Base-by-base conservation (phyloP, 1,140 invertebrate genomes). In the Asobara japonica region DNA sequence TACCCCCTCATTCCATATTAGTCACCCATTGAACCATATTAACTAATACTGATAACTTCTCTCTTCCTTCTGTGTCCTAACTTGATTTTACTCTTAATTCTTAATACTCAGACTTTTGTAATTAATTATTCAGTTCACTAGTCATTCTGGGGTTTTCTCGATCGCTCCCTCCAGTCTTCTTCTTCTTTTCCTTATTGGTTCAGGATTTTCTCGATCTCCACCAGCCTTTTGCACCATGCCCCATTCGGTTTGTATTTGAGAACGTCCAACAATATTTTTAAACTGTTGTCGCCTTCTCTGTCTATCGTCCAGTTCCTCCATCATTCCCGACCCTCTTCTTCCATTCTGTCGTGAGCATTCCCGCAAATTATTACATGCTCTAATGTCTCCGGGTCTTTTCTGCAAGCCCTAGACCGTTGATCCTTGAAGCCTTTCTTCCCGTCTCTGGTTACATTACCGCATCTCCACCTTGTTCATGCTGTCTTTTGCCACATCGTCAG, bases 391-490 rank as follows among this genome's bases (percentile, higher is more conserved):
- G 16, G 6, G 10, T 71, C 69, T 45, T 7, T 48, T 36, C 13
- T 65, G 41, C 61, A 71, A 29, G 38, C 30, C 16, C 60, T 62
- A 41, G 60, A 71, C 10, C 30, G 38, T 2, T 27, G 36, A 11
- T 71, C 60, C 7, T 1, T 30, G 56, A 29, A 71, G 2, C 65
- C 48, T 56, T 67, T 36, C 16, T 67, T 66, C 41, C 45, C 38
- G 2, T 66, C 20, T 22, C 27, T 72, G 3, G 41, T 64, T 16
- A 67, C 41, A 22, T 67, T 66, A 8, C 65, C 64, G 20, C 64
- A 72, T 38, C 41, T 66, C 61, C 56, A 29, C 11, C 71, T 30
- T 48, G 64, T 30, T 48, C 71, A 71, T 65, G 33, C 45, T 25
- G 65, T 61, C 36, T 72, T 61, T 18, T 62, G 13, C 41, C 33